phyloP scores from a whole-genome alignment of 1,140 invertebrate genomes.

The Ptiloglossa arizonensis region DNA sequence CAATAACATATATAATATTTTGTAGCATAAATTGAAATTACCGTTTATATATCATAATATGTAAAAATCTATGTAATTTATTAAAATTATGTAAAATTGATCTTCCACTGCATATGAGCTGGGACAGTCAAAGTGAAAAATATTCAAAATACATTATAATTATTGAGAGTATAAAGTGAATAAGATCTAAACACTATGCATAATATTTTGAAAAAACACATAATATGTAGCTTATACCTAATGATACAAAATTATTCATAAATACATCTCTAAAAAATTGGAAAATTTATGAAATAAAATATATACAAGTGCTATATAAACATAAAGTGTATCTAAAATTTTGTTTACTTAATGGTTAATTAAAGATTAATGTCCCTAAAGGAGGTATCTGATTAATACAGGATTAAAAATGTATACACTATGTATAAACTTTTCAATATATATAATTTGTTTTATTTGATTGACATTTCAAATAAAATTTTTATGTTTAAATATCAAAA shows the following conservation, averaged over 20 bases:
- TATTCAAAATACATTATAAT: slow-evolving; percentile 63
- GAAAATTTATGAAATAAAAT: slow-evolving; percentile 25
- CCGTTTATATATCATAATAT: slow-evolving; percentile 4
- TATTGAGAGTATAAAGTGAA: slow-evolving; percentile 58
- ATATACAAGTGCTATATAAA: slow-evolving; percentile 27
- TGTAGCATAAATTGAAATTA: slow-evolving; percentile 11
- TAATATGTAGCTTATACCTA: slow-evolving; percentile 32
- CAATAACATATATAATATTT: slow-evolving; percentile 13
- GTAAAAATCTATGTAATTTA: slow-evolving; percentile 2
- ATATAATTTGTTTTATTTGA: background rate
- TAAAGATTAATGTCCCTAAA: background rate
- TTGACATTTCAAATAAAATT: background rate
- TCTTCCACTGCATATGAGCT: slow-evolving; percentile 21
- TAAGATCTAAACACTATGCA: slow-evolving; percentile 49
- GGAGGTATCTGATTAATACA: background rate
- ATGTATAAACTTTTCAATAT: background rate
- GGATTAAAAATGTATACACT: background rate
- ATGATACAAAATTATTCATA: slow-evolving; percentile 39
- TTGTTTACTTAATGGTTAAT: background rate
- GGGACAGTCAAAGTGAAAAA: slow-evolving; percentile 61
- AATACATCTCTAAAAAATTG: slow-evolving; percentile 5
- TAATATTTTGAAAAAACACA: slow-evolving; percentile 42
- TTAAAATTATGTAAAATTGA: slow-evolving; percentile 29
- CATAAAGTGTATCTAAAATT: background rate
- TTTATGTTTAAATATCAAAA: background rate